phyloP scores from a whole-genome alignment of 2,113 vertebrate species.

The Hemiscyllium ocellatum region DNA sequence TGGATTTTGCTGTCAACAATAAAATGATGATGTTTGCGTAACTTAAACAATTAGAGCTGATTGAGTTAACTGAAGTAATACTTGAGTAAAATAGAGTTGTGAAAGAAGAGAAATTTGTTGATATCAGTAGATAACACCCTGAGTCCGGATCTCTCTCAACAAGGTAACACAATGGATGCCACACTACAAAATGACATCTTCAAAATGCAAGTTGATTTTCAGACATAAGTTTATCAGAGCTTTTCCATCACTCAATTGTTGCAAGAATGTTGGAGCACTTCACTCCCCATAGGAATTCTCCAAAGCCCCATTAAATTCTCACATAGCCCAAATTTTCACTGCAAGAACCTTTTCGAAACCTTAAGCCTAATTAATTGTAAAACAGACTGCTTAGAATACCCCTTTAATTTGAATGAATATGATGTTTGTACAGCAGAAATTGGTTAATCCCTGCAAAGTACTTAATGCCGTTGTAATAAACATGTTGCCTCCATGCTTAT shows the following conservation, averaged over 20 bases:
- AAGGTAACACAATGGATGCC: neutral
- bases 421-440: neutral
- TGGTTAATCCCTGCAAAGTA: neutral
- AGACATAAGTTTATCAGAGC: neutral
- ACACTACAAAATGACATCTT: neutral
- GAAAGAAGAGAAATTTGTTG: neutral
- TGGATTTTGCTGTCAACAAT: too few relatives aligned
- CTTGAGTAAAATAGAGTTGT: neutral
- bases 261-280: neutral
- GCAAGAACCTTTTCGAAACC: neutral
- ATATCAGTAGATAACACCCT: neutral
- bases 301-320: too few relatives aligned
- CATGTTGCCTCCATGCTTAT: neutral
- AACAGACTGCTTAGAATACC: neutral
- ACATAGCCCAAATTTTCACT: neutral
- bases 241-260: neutral
- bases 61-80: neutral
- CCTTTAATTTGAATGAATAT: neutral
- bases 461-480: neutral
- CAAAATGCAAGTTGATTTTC: neutral
- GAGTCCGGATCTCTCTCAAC: neutral
- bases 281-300: neutral
- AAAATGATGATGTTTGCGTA: neutral
- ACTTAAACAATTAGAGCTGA: neutral
- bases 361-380: neutral